phyloP scores from a whole-genome alignment of 1,140 invertebrate genomes.

The Drosophila willistoni region DNA sequence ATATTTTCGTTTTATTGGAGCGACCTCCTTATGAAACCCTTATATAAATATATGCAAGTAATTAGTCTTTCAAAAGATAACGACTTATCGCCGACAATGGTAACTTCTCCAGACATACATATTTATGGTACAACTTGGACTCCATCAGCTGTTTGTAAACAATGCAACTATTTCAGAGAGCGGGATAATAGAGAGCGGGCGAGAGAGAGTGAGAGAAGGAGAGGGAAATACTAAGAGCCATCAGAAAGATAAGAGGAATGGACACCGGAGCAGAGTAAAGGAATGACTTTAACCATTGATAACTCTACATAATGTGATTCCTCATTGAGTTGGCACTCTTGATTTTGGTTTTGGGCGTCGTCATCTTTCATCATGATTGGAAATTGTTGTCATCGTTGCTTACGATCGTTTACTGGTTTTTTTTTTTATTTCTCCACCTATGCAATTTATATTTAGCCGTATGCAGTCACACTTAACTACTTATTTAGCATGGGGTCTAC shows the following conservation, averaged over 20 bases:
- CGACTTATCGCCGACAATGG: background rate
- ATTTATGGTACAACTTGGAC: slow-evolving; percentile 7
- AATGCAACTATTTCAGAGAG: slow-evolving; percentile 50
- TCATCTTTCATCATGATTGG: slow-evolving; percentile 3
- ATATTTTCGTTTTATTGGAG: background rate
- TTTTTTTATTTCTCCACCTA: slow-evolving; percentile 23
- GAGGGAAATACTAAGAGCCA: background rate
- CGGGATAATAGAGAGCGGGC: slow-evolving; percentile 4
- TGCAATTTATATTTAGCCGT: slow-evolving; percentile 31
- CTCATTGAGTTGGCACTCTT: slow-evolving; percentile 20
- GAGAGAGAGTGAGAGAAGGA: slow-evolving; percentile 15
- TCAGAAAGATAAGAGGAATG: slow-evolving; percentile 11
- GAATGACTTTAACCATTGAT: background rate
- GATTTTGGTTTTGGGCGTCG: slow-evolving; percentile 39
- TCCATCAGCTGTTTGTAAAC: slow-evolving; percentile 71
- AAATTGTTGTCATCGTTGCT: slow-evolving; percentile 28
- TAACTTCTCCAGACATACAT: slow-evolving; percentile 18
- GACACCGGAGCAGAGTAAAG: background rate
- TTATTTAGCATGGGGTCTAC: slow-evolving; percentile 56
- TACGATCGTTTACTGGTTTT: slow-evolving; percentile 33
- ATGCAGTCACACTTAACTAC: slow-evolving; percentile 65
- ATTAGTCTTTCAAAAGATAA: background rate
- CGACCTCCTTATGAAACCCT: background rate
- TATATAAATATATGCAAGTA: slow-evolving; percentile 4
- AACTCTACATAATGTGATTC: background rate